Percentiles rank a stretch among this genome's conserved stretches.
These are phyloP conservation scores for Potamilus streckersoni DNA, from an alignment of 1,140 invertebrate species.

Conservation along the genomic window DNA sequence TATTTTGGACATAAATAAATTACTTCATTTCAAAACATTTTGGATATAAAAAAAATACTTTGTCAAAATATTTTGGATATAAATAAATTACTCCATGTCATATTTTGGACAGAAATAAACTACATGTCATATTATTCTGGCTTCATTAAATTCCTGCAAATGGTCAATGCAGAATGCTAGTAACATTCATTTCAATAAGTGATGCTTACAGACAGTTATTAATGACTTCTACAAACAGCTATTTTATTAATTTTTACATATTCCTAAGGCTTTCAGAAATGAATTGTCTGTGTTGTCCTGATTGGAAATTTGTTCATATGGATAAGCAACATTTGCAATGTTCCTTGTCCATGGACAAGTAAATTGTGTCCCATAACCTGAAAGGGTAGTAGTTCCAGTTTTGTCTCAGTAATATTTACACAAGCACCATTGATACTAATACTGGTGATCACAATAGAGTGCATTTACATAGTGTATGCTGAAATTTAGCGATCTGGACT, in stretches of 20 bases:
- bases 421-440: no score
- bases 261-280: not conserved
- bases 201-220: not conserved
- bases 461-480: no score
- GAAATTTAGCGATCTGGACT: no score
- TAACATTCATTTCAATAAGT: not conserved
- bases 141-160: not conserved
- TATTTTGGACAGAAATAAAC: not conserved
- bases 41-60: not conserved
- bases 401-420: no score
- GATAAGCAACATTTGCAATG: no score
- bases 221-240: not conserved
- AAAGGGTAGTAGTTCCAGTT: no score
- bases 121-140: not conserved
- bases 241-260: not conserved
- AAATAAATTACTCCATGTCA: not conserved
- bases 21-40: not conserved
- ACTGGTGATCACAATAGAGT: no score
- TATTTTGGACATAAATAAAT: not conserved
- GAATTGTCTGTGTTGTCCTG: no score
- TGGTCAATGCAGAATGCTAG: no score
- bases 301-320: no score
- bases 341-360: no score
- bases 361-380: no score
- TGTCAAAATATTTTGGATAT: not conserved